phyloP scores from a whole-genome alignment of 2,888 invertebrate genomes.

The Dolichomitus sp. region DNA sequence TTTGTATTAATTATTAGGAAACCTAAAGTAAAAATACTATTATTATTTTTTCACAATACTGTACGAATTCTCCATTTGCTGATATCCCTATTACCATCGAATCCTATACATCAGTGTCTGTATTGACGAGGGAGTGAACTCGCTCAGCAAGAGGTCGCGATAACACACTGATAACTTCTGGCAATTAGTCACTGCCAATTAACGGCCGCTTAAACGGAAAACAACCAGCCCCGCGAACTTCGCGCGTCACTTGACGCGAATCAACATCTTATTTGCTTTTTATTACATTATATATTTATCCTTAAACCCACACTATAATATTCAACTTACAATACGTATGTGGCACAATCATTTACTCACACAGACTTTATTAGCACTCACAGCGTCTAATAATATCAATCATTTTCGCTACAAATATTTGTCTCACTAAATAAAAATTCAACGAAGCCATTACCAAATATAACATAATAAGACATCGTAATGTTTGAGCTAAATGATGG shows the following conservation, averaged over 20 bases:
- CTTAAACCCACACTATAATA: constrained; percentile 9
- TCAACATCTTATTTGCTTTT: constrained; percentile 41
- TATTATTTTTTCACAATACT: not conserved
- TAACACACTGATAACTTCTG: constrained; percentile 81
- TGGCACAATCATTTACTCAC: not conserved
- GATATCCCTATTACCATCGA: constrained; percentile 20
- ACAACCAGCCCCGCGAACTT: constrained; percentile 76
- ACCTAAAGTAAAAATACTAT: not conserved
- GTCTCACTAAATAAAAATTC: constrained; percentile 9
- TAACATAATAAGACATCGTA: constrained; percentile 30
- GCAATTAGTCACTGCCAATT: constrained; percentile 86
- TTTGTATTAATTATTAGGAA: not conserved
- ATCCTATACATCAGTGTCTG: not conserved
- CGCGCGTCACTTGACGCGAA: constrained; percentile 56
- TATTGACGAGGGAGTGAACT: constrained; percentile 61
- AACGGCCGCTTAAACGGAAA: constrained; percentile 86
- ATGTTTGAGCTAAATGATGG: constrained; percentile 27
- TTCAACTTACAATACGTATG: constrained; percentile 14
- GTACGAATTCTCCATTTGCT: constrained; percentile 1
- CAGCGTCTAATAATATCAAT: constrained; percentile 14
- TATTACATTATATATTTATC: constrained; percentile 46
- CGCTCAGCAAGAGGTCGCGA: constrained; percentile 74
- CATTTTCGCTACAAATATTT: constrained; percentile 26
- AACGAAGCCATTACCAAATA: not conserved
- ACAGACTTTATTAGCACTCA: not conserved